Percentiles rank a stretch among this genome's conserved stretches.
These are phyloP conservation scores for Esperia sulphurella DNA, from an alignment of 2,888 invertebrate genomes.

Conservation along the genomic window DNA sequence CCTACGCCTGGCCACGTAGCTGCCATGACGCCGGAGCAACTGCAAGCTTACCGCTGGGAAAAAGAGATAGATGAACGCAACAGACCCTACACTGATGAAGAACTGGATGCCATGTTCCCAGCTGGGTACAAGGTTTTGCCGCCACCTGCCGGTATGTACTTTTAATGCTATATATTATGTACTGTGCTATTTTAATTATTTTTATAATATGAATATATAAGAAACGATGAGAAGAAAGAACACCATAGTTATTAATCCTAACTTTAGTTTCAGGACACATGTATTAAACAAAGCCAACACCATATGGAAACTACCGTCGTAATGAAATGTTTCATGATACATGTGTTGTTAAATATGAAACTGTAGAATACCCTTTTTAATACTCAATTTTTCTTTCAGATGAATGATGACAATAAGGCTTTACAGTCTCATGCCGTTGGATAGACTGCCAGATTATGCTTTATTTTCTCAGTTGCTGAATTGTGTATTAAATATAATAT, in stretches of 20 bases:
- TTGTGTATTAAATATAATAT: slow-evolving; percentile 20
- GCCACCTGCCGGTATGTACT: slow-evolving; percentile 89
- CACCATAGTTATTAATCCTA: slow-evolving; percentile 64
- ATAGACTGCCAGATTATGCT: slow-evolving; percentile 54
- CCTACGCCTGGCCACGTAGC: slow-evolving; percentile 97
- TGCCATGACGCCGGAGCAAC: slow-evolving; percentile 99
- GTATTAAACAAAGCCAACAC: slow-evolving; percentile 56
- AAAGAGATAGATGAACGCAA: slow-evolving; percentile 99
- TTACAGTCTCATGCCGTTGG: slow-evolving; percentile 66
- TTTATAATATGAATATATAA: slow-evolving; percentile 19
- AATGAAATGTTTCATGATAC: slow-evolving; percentile 38
- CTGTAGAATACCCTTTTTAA: slow-evolving; percentile 50
- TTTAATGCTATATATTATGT: slow-evolving; percentile 11
- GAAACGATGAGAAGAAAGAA: slow-evolving; percentile 22
- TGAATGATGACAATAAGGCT: slow-evolving; percentile 68
- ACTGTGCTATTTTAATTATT: slow-evolving; percentile 5
- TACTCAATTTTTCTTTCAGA: slow-evolving; percentile 74
- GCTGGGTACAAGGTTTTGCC: slow-evolving; percentile 98
- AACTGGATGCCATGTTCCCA: slow-evolving; percentile 98
- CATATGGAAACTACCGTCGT: slow-evolving; percentile 40
- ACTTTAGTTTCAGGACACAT: slow-evolving; percentile 76
- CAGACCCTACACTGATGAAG: slow-evolving; percentile 97
- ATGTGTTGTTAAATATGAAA: slow-evolving; percentile 53
- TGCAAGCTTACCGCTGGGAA: slow-evolving; percentile 99
- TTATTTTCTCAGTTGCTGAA: slow-evolving; percentile 38